These are phyloP conservation scores for Decapterus maruadsi DNA, from an alignment of 2,797 vertebrate genomes.

Conservation along the genomic window DNA sequence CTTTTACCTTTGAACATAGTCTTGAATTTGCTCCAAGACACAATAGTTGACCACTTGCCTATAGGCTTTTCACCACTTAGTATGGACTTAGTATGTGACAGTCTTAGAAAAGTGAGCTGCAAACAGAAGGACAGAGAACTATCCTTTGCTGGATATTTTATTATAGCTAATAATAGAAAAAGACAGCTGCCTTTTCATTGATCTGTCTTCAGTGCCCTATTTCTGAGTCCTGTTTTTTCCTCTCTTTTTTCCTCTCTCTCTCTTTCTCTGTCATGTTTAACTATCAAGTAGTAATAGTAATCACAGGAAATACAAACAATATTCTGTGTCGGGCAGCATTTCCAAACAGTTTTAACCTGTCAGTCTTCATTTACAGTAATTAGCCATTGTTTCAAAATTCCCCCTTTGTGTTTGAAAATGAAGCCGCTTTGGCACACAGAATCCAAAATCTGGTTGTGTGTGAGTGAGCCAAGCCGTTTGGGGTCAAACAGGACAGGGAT, in stretches of 20 bases:
- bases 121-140: slow-evolving; percentile 61
- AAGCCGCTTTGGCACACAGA: slow-evolving; percentile 35
- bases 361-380: slow-evolving; percentile 42
- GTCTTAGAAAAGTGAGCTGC: slow-evolving; percentile 48
- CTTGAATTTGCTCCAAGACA: slow-evolving; percentile 12
- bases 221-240: slow-evolving; percentile 54
- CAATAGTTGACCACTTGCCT: slow-evolving; percentile 15
- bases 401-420: slow-evolving; percentile 39
- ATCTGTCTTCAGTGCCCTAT: slow-evolving; percentile 77
- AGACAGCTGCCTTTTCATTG: slow-evolving; percentile 80
- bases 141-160: slow-evolving; percentile 77
- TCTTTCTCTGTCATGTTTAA: slow-evolving; percentile 9
- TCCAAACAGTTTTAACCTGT: slow-evolving; percentile 27
- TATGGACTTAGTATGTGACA: slow-evolving; percentile 27
- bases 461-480: slow-evolving; percentile 40
- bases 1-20: neutral
- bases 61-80: slow-evolving; percentile 14
- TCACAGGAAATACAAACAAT: neutral
- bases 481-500: slow-evolving; percentile 78
- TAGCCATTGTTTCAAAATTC: slow-evolving; percentile 35
- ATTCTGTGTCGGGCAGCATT: neutral
- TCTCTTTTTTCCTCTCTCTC: neutral
- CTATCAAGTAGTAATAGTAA: slow-evolving; percentile 24
- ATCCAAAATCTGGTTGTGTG: slow-evolving; percentile 38
- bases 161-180: slow-evolving; percentile 82